Evolutionary conservation across 2,113 vertebrate species (phyloP).

Genomic region (Salvelinus alpinus): DNA sequence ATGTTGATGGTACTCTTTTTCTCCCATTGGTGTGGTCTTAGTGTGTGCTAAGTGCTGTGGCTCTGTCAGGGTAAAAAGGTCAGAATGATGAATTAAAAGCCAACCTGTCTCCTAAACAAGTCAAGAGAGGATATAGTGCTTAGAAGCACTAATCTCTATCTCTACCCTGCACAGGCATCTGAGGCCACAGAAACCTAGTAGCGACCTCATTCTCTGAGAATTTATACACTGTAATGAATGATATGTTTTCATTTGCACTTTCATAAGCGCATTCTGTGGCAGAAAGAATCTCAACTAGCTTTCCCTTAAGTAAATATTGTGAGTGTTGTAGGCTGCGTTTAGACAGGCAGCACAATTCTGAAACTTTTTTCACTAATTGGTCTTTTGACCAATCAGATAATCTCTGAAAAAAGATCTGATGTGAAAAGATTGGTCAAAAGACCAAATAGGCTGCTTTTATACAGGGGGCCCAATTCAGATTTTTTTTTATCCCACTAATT

Average conservation of each 20-base stretch:
- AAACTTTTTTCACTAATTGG: no score
- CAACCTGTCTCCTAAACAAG: not conserved
- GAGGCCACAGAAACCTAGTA: not conserved
- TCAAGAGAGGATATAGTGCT: not conserved
- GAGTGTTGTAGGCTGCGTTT: not conserved
- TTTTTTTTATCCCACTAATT: no score
- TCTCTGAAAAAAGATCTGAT: no score
- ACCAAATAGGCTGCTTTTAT: no score
- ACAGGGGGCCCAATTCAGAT: no score
- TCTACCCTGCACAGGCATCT: not conserved
- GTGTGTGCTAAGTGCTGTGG: not conserved
- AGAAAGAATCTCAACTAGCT: conserved; percentile 16
- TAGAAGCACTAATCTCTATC: conserved; percentile 1
- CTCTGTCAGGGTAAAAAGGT: not conserved
- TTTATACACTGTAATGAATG: no score
- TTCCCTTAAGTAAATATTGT: conserved; percentile 35
- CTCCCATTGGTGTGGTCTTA: not conserved
- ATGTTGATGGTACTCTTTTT: no score
- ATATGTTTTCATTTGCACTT: not conserved
- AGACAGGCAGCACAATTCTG: conserved; percentile 9
- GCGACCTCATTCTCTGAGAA: not conserved
- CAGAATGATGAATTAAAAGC: not conserved
- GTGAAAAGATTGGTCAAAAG: no score
- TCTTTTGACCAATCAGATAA: no score
- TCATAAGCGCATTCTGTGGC: not conserved